Conservation (phyloP, 2,797 vertebrate genomes). For the Aselliscus stoliczkanus region DNA sequence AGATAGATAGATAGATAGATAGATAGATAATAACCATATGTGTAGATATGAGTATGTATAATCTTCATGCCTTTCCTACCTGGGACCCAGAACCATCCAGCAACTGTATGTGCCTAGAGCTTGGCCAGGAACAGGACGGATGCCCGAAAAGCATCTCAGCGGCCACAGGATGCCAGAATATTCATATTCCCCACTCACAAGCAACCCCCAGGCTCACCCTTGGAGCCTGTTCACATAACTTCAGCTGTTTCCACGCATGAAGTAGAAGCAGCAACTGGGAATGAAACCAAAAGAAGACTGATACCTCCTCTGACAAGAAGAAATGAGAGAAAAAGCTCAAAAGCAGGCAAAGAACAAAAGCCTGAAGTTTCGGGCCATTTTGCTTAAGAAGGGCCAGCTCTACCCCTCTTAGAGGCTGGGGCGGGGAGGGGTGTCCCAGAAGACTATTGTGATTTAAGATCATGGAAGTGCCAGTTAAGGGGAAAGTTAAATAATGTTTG, state of each 20-base stretch:
- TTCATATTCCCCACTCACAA: not conserved
- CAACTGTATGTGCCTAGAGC: not conserved
- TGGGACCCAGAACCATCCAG: not conserved
- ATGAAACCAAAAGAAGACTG: not conserved
- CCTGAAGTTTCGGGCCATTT: not conserved
- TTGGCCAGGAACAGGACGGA: not conserved
- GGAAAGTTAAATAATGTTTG: not conserved
- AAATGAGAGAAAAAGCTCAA: not conserved
- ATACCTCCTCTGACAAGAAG: not conserved
- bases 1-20: too few species aligned
- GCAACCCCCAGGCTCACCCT: not conserved
- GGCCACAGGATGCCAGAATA: not conserved
- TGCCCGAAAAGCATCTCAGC: not conserved
- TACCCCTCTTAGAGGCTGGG: accelerated
- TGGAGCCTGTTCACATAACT: not conserved
- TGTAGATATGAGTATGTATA: not conserved
- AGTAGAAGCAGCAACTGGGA: not conserved
- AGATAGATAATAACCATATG: too few species aligned
- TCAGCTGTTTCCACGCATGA: not conserved
- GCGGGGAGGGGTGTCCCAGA: too few species aligned
- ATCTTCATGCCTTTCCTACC: not conserved
- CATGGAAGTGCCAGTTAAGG: not conserved
- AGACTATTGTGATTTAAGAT: not conserved
- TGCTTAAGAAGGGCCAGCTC: too few species aligned
- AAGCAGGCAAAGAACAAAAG: not conserved